Base-by-base conservation (phyloP, 2,113 vertebrate species). In the Ailuropoda melanoleuca region DNA sequence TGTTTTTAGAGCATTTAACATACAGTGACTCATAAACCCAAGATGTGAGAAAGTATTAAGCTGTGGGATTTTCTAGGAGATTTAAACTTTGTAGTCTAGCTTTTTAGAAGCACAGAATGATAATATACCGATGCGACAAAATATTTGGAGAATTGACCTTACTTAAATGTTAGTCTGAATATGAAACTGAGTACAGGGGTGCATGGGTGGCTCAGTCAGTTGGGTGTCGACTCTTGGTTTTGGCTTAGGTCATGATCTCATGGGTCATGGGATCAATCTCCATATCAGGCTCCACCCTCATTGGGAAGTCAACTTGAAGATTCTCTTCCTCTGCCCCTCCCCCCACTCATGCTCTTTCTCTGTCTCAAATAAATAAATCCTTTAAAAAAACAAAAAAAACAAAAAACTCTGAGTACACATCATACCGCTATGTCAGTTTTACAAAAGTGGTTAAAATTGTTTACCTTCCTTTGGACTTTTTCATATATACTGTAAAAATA, bases 391-490 rank as follows among this genome's bases (percentile, higher is more conserved):
- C 29, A 62, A 17, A 4, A 10, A 3, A 60, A 66, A 53, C 12
- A 53, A 53, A n/a, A 34, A 18, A 1, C 17, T 8, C 1, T 43
- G 5, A 88, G 12, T 86, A 14, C 1, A 56, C 2, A 31, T 64
- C 50, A 34, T 84, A 53, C 39, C 7, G 60, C 2, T 77, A 26
- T 0, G 72, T 83, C 3, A 72, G 90, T 96, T 72, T 93, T 90
- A 97, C 70, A 58, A 74, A 48, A 88, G n/a, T 31, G 6, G 87
- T 48, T 66, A 74, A 50, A 10, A 91, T 82, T 80, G 14, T 64
- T 81, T 68, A 78, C 18, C n/a, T 88, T 91, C 29, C n/a, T 80
- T 96, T 90, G 24, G 29, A 90, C n/a, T 53, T 78, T 93, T 90
- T 46, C 34, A 43, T 88, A 64, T 31, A 53, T n/a, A 83, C 19